phyloP scores from a whole-genome alignment of 2,888 invertebrate genomes.

The Camponotus fellah region DNA sequence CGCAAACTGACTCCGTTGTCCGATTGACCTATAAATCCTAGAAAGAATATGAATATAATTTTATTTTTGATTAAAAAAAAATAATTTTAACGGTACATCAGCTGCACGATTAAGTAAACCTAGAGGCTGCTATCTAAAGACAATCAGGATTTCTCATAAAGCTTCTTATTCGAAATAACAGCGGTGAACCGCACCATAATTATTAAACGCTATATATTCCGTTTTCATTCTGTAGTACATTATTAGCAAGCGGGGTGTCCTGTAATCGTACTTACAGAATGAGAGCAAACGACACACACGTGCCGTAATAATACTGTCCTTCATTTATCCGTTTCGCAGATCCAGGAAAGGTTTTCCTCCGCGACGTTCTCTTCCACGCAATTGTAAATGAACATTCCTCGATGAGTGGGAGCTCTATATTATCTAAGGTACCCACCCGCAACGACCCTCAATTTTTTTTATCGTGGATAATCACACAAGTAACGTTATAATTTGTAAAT shows the following conservation, averaged over 20 bases:
- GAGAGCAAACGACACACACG: neutral
- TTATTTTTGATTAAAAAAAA: conserved; percentile 4
- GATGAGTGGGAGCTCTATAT: conserved; percentile 19
- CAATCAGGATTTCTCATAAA: conserved; percentile 53
- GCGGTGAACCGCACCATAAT: conserved; percentile 55
- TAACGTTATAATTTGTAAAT: conserved; percentile 46
- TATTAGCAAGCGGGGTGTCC: neutral
- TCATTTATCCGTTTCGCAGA: conserved; percentile 11
- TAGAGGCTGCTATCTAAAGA: neutral
- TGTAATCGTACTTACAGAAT: conserved; percentile 4
- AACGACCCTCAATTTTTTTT: conserved; percentile 42
- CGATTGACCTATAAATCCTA: neutral
- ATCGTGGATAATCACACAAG: conserved; percentile 24
- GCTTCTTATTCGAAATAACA: neutral
- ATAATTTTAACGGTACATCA: conserved; percentile 54
- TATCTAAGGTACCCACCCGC: conserved; percentile 43
- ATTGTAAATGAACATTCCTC: conserved; percentile 31
- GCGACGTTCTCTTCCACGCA: conserved; percentile 16
- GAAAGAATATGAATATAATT: neutral
- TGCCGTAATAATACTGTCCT: conserved; percentile 14
- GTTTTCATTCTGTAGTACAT: neutral
- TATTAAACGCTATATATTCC: neutral
- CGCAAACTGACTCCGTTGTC: neutral
- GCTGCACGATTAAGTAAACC: conserved; percentile 8
- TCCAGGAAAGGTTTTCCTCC: conserved; percentile 19